Evolutionary conservation across 2,113 vertebrate genomes (phyloP).

Genomic region (Paradoxurus hermaphroditus): DNA sequence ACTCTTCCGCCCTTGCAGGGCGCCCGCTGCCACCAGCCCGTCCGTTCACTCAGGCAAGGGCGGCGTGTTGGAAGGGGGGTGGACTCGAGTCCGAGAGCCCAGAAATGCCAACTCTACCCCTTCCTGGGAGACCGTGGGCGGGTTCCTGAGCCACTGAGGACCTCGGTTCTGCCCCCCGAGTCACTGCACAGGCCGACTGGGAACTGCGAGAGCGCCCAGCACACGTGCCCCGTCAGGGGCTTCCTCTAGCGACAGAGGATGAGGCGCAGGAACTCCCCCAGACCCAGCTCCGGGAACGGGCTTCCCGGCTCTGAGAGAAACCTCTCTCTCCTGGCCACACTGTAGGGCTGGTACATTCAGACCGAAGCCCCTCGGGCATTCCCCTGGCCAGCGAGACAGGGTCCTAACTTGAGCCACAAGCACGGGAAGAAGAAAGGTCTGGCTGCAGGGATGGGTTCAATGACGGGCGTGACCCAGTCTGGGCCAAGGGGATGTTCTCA

Average conservation of each 20-base stretch:
- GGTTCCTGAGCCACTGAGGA: neutral
- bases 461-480: neutral
- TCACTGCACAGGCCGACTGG: neutral
- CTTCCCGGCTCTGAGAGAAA: neutral
- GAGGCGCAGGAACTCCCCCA: neutral
- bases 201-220: neutral
- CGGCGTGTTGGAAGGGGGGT: neutral
- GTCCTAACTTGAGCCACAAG: neutral
- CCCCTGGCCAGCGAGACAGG: neutral
- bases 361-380: neutral
- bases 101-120: constrained; percentile 26
- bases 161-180: neutral
- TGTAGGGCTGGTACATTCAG: neutral
- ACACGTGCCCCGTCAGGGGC: neutral
- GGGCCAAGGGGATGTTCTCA: neutral
- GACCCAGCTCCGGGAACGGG: neutral
- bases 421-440: neutral
- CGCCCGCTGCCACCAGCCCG: neutral
- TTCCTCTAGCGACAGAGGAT: neutral
- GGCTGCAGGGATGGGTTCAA: neutral
- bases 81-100: constrained; percentile 38
- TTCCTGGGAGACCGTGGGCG: neutral
- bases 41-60: neutral
- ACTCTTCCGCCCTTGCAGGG: neutral
- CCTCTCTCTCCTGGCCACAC: neutral